Evolutionary conservation across 2,888 invertebrate species (phyloP).

Genomic region (Creontiades dilutus): DNA sequence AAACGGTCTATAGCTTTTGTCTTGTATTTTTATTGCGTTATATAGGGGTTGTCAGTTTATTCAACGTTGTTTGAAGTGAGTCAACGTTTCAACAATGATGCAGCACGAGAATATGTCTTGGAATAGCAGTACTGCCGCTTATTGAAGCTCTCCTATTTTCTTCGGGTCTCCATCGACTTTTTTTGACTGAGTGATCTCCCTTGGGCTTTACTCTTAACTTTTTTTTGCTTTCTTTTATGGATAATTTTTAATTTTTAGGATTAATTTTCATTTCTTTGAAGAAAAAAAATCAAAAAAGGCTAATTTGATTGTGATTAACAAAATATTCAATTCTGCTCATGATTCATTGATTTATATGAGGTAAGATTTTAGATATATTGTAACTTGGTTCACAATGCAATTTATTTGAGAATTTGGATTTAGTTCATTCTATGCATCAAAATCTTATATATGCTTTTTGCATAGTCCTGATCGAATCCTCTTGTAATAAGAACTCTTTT

Average conservation of each 20-base stretch:
- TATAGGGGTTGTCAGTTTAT: too few species aligned
- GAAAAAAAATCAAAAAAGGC: background rate
- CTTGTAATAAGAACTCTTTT: background rate
- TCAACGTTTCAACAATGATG: background rate
- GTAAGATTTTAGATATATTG: too few species aligned
- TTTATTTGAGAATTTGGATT: too few species aligned
- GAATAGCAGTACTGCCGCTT: background rate
- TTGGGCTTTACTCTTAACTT: constrained; percentile 40
- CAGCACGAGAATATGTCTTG: background rate
- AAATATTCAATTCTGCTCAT: background rate
- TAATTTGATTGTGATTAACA: background rate
- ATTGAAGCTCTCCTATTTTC: constrained; percentile 41
- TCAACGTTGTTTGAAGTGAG: too few species aligned
- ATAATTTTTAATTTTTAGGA: background rate
- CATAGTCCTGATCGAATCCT: background rate
- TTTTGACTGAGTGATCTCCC: constrained; percentile 53
- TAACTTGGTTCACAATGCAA: too few species aligned
- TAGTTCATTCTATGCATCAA: background rate
- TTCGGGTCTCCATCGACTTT: background rate
- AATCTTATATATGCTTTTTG: background rate
- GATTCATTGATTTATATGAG: background rate
- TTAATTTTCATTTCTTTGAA: background rate
- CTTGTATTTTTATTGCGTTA: too few species aligned
- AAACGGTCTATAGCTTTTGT: too few species aligned
- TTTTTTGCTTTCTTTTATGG: background rate